Percentiles rank a stretch among this genome's conserved stretches.
These are phyloP conservation scores for Polia nebulosa DNA, from an alignment of 2,888 invertebrate genomes.

Conservation along the genomic window DNA sequence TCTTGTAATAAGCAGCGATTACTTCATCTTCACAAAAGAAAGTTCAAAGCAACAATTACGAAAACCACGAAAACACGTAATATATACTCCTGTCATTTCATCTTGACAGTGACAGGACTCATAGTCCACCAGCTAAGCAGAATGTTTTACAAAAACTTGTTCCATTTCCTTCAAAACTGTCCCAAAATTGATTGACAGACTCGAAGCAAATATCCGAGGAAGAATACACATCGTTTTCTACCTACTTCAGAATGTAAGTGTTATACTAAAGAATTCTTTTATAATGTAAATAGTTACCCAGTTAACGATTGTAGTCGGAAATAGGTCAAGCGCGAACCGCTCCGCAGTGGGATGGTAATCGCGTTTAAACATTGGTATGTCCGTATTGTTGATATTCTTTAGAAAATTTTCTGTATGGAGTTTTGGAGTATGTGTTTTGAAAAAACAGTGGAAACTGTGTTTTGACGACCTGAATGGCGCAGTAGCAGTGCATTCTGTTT, in stretches of 20 bases:
- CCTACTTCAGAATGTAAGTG: constrained; percentile 53
- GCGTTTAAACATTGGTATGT: constrained; percentile 58
- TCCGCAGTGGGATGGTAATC: constrained; percentile 72
- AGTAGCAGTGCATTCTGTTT: constrained; percentile 30
- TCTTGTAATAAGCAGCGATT: no score
- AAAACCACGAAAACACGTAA: constrained; percentile 19
- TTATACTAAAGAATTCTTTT: constrained; percentile 72
- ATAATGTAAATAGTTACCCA: constrained; percentile 76
- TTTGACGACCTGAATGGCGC: constrained; percentile 52
- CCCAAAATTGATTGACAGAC: constrained; percentile 60
- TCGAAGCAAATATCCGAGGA: constrained; percentile 14
- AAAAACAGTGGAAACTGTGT: constrained; percentile 55
- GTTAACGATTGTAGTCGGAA: constrained; percentile 73
- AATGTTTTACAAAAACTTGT: constrained; percentile 36
- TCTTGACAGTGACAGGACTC: constrained; percentile 36
- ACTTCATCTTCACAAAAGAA: not conserved
- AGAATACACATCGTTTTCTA: constrained; percentile 28
- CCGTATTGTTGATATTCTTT: constrained; percentile 65
- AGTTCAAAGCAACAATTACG: constrained; percentile 18
- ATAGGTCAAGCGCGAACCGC: constrained; percentile 76
- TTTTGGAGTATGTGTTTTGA: constrained; percentile 55
- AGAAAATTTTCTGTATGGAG: constrained; percentile 58
- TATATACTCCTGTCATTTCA: constrained; percentile 27
- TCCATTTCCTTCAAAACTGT: constrained; percentile 43
- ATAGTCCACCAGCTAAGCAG: constrained; percentile 12